These are phyloP conservation scores for Heteromormyrus szaboi DNA, from an alignment of 2,797 vertebrate species.

Conservation along the genomic window DNA sequence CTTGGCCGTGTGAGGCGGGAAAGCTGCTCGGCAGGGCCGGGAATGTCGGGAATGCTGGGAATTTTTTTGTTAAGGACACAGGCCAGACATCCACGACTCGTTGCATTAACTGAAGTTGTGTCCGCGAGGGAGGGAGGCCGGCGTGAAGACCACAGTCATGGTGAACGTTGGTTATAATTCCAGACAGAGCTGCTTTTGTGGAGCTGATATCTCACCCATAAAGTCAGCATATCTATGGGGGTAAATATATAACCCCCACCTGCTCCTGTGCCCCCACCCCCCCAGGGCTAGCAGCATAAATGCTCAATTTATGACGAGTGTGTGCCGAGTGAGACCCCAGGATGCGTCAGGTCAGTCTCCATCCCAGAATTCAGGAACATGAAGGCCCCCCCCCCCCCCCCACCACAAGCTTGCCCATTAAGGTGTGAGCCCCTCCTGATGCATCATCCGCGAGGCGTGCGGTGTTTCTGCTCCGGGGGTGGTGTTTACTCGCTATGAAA, in stretches of 20 bases:
- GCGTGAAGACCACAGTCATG: not conserved
- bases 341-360: not conserved
- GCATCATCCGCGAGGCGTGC: not conserved
- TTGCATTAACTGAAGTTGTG: not conserved
- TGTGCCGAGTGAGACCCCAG: not conserved
- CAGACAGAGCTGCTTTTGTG: conserved; percentile 29
- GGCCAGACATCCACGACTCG: not conserved
- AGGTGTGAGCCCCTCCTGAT: not conserved
- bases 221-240: conserved; percentile 12
- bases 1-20: not conserved
- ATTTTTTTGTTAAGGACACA: not conserved
- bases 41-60: not conserved
- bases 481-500: not conserved
- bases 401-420: not conserved
- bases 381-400: not conserved
- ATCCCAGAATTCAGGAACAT: not conserved
- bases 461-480: not conserved
- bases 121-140: not conserved
- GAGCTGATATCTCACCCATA: not conserved
- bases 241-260: conserved; percentile 14
- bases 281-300: not conserved
- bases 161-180: not conserved
- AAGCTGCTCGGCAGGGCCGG: not conserved
- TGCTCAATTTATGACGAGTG: not conserved
- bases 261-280: not conserved